Percentiles rank a stretch among this genome's conserved stretches.
Conservation (phyloP, 2,113 vertebrate genomes). For the Sander vitreus region DNA sequence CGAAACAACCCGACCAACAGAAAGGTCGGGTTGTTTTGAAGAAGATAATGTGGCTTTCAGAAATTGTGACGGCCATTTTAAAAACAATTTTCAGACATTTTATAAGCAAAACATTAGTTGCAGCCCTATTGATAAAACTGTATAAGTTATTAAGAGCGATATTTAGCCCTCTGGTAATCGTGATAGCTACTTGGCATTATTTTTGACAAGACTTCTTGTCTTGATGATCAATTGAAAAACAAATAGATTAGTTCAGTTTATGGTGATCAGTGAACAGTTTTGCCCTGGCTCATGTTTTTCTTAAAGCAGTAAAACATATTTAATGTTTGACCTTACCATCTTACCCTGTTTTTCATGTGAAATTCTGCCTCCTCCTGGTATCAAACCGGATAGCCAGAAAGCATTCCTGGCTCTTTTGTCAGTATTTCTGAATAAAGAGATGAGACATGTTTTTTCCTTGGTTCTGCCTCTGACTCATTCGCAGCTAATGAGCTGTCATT, state of each 20-base stretch:
- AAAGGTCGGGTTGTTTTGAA: not conserved
- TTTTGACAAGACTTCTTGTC: no score
- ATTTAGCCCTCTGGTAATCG: no score
- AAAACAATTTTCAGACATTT: not conserved
- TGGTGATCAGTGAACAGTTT: not conserved
- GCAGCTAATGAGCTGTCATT: not conserved
- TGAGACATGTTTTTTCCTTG: not conserved
- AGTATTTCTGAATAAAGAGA: slow-evolving; percentile 2
- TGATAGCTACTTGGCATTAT: no score
- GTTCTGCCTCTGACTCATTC: not conserved
- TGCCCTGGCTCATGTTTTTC: no score
- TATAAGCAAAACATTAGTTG: no score
- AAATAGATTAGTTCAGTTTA: not conserved
- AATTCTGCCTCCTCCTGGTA: not conserved
- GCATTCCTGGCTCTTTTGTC: not conserved
- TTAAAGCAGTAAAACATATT: not conserved
- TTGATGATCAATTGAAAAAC: not conserved
- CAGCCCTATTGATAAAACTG: not conserved
- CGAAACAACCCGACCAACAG: no score
- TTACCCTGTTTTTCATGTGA: not conserved
- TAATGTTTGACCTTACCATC: not conserved
- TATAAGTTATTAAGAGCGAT: no score
- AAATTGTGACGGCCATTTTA: not conserved
- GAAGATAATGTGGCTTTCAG: not conserved
- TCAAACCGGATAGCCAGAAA: not conserved